A percentile compares a stretch with the other conserved stretches of the same genome.
These are phyloP conservation scores for Oxystoma pomonae DNA, from an alignment of 2,888 invertebrate genomes.

Conservation along the genomic window DNA sequence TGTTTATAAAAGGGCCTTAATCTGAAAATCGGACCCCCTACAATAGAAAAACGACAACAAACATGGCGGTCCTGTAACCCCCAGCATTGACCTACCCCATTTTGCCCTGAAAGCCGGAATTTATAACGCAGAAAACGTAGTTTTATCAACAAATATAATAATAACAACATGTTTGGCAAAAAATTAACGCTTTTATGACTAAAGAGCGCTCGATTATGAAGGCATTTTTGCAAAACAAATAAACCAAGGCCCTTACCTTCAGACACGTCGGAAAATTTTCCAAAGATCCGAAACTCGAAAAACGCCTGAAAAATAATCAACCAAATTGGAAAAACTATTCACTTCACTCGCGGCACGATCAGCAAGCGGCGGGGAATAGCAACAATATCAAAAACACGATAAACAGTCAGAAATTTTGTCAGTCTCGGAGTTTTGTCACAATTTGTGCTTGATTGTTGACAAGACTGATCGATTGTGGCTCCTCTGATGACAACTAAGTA, in stretches of 20 bases:
- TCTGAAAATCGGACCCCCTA: background rate
- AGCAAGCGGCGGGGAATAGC: background rate
- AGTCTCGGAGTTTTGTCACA: conserved; percentile 15
- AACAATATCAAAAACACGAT: conserved; percentile 14
- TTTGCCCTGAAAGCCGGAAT: background rate
- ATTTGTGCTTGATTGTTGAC: conserved; percentile 14
- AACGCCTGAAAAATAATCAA: background rate
- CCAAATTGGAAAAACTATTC: background rate
- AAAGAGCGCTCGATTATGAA: background rate
- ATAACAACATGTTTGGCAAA: background rate
- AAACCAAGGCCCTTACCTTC: conserved; percentile 3
- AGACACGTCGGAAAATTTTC: background rate
- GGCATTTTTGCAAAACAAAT: background rate
- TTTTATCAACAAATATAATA: background rate
- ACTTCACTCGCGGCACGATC: background rate
- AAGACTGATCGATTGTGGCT: conserved; percentile 6
- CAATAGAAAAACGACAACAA: conserved; percentile 17
- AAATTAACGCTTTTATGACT: background rate
- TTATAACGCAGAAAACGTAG: conserved; percentile 1
- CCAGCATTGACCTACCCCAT: conserved; percentile 24
- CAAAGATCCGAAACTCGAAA: background rate
- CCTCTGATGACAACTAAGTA: no score
- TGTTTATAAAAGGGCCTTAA: background rate
- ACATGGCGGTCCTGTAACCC: conserved; percentile 24
- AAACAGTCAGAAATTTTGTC: conserved; percentile 20